phyloP scores from a whole-genome alignment of 2,113 vertebrate genomes.

The Eptesicus fuscus region DNA sequence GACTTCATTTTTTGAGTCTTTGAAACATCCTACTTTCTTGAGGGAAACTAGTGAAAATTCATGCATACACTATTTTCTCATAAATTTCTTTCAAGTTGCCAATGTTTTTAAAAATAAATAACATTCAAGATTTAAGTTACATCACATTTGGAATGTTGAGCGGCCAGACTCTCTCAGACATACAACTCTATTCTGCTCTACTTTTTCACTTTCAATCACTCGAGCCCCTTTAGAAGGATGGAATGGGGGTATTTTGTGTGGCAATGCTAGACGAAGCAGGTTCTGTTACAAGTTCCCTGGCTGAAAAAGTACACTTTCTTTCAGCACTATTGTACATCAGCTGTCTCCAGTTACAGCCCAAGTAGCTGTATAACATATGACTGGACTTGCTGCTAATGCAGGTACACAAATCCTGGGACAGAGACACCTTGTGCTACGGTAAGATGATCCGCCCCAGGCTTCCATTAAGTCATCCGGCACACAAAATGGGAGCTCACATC shows the following conservation, averaged over 20 bases:
- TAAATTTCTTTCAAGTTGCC: not conserved
- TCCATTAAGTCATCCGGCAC: conserved; percentile 68
- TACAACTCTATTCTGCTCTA: not conserved
- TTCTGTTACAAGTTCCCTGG: conserved; percentile 64
- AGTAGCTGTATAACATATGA: conserved; percentile 74
- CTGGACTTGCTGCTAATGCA: conserved; percentile 70
- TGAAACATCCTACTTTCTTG: not conserved
- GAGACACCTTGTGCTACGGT: conserved; percentile 80
- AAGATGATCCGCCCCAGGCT: conserved; percentile 76
- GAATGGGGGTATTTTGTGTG: conserved; percentile 52
- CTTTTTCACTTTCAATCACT: conserved; percentile 47
- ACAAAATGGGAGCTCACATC: conserved; percentile 71
- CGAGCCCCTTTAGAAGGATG: conserved; percentile 48
- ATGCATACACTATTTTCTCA: not conserved
- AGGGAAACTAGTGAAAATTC: not conserved
- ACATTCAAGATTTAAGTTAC: conserved; percentile 44
- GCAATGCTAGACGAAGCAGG: conserved; percentile 34
- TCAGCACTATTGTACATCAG: conserved; percentile 72
- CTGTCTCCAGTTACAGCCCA: conserved; percentile 78
- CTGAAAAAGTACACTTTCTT: conserved; percentile 72
- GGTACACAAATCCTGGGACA: conserved; percentile 74
- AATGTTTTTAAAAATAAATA: not conserved
- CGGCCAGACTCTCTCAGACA: not conserved
- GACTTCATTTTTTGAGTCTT: not conserved
- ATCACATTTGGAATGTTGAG: not conserved